Percentiles rank a stretch among this genome's conserved stretches.
These are phyloP conservation scores for Brachycybe producta DNA, from an alignment of 2,888 invertebrate species.

Conservation along the genomic window DNA sequence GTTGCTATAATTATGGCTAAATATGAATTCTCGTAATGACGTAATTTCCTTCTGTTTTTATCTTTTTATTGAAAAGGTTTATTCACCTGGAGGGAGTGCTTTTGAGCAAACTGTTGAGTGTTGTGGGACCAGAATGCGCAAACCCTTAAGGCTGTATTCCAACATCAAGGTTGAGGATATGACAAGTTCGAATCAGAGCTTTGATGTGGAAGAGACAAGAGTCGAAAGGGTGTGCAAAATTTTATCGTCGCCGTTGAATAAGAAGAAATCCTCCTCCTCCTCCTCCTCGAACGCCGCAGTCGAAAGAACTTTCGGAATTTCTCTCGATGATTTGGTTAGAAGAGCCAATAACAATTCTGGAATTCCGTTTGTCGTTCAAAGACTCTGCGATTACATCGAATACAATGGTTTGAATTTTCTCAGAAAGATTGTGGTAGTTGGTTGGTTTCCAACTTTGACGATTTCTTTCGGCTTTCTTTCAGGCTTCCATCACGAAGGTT, in stretches of 20 bases:
- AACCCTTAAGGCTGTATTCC: conserved; percentile 13
- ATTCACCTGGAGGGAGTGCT: too few species aligned
- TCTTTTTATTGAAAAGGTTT: too few species aligned
- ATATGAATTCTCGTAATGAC: too few species aligned
- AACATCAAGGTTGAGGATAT: conserved; percentile 18
- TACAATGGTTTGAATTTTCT: conserved; percentile 30
- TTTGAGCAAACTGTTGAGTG: too few species aligned
- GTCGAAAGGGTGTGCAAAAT: conserved; percentile 26
- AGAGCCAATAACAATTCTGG: conserved; percentile 19
- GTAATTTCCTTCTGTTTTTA: too few species aligned
- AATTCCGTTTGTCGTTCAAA: conserved; percentile 36
- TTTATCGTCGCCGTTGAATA: conserved; percentile 25
- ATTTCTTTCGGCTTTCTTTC: conserved; percentile 18
- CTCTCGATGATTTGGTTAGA: conserved; percentile 22
- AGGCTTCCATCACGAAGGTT: conserved; percentile 38
- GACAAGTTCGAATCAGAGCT: conserved; percentile 18
- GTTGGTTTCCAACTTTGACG: too few species aligned
- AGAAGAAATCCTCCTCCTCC: conserved; percentile 11
- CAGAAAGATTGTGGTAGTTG: too few species aligned
- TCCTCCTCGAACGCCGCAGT: too few species aligned
- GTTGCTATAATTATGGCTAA: too few species aligned
- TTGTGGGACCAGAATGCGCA: conserved; percentile 21
- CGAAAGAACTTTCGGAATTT: conserved; percentile 22
- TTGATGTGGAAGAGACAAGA: conserved; percentile 23
- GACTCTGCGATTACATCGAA: conserved; percentile 38